Evolutionary conservation across 2,113 vertebrate genomes (phyloP).

Genomic region (Rhynchopsitta pachyrhyncha): DNA sequence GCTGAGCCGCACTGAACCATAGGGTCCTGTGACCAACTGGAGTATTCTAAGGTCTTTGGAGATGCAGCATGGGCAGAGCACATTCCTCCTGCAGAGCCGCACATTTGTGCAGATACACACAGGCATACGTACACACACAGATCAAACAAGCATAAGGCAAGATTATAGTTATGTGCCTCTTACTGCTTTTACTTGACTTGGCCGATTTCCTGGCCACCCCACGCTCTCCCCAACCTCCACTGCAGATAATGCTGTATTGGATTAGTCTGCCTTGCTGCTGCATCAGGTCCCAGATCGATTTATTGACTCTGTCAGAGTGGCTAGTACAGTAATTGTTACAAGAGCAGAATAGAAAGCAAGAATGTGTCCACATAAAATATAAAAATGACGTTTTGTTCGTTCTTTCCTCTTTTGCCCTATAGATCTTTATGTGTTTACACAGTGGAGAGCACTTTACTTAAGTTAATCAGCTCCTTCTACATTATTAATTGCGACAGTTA

Average conservation of each 20-base stretch:
- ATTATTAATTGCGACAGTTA: constrained; percentile 78
- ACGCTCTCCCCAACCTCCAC: constrained; percentile 2
- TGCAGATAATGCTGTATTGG: constrained; percentile 75
- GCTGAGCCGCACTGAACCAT: constrained; percentile 31
- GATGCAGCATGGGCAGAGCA: neutral
- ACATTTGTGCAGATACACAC: neutral
- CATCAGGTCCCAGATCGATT: constrained; percentile 82
- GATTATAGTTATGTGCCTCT: neutral
- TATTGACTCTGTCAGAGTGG: constrained; percentile 86
- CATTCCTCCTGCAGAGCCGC: neutral
- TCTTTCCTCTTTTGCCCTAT: constrained; percentile 54
- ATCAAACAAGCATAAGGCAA: neutral
- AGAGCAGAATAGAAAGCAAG: constrained; percentile 80
- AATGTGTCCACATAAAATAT: constrained; percentile 72
- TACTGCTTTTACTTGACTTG: constrained; percentile 8
- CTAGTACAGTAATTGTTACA: constrained; percentile 80
- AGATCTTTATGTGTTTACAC: constrained; percentile 76
- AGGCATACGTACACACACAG: accelerated
- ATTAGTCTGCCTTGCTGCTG: constrained; percentile 75
- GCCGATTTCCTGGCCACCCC: constrained; percentile 37
- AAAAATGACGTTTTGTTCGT: constrained; percentile 76
- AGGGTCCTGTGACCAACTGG: neutral
- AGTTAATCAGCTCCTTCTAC: constrained; percentile 77
- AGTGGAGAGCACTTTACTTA: constrained; percentile 74
- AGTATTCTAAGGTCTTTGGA: neutral